Conservation (phyloP, 1,140 invertebrate genomes). For the Trachymyrmex cornetzi region DNA sequence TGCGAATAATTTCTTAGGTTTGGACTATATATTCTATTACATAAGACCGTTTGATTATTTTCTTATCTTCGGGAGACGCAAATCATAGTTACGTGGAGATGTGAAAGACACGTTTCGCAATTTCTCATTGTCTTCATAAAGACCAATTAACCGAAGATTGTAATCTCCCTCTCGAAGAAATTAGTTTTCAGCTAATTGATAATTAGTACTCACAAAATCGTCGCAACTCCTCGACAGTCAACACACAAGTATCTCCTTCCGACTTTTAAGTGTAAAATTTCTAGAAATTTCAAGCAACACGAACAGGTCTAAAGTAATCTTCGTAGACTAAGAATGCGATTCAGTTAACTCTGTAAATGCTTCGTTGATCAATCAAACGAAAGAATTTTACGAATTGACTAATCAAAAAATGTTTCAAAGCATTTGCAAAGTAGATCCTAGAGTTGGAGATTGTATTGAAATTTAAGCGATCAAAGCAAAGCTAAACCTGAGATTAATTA, state of each 20-base stretch:
- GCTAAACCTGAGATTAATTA: no score
- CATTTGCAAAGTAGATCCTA: no score
- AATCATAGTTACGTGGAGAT: not conserved
- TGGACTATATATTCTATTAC: not conserved
- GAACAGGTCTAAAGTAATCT: no score
- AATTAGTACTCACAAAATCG: conserved; percentile 23
- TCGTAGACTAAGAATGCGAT: no score
- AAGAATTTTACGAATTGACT: no score
- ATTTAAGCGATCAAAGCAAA: no score
- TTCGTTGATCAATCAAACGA: no score
- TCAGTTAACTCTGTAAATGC: no score
- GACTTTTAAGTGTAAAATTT: no score
- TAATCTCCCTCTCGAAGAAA: not conserved
- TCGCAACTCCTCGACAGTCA: not conserved
- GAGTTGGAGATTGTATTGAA: no score
- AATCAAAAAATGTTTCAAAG: no score
- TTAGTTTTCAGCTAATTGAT: conserved; percentile 20
- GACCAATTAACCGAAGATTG: conserved; percentile 22
- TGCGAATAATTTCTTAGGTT: not conserved
- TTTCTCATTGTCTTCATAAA: conserved; percentile 36
- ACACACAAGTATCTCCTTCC: not conserved
- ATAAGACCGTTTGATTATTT: conserved; percentile 13
- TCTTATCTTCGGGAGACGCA: not conserved
- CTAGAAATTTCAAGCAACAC: no score
- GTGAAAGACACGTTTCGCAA: not conserved